phyloP scores from a whole-genome alignment of 2,113 vertebrate genomes.

The Caranx melampygus region DNA sequence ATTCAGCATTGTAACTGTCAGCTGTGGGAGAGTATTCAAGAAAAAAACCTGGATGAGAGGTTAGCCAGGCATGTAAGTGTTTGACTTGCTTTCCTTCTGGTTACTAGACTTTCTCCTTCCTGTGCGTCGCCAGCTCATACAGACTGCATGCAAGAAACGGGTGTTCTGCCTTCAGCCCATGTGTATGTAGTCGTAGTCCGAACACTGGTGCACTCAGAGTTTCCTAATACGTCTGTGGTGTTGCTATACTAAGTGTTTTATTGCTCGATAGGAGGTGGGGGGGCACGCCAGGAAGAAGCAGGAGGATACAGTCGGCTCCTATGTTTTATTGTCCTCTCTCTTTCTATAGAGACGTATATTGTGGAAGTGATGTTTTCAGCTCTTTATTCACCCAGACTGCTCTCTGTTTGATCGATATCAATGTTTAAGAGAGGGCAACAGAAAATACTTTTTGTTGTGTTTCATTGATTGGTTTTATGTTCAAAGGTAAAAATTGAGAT shows the following conservation, averaged over 20 bases:
- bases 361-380: neutral
- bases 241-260: conserved; percentile 8
- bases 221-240: neutral
- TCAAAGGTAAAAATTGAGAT: neutral
- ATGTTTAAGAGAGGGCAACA: neutral
- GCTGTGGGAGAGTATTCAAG: conserved; percentile 9
- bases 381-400: neutral
- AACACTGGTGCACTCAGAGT: neutral
- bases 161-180: neutral
- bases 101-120: neutral
- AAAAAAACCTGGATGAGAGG: conserved; percentile 4
- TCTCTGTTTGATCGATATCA: neutral
- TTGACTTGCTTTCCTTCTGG: neutral
- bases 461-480: neutral
- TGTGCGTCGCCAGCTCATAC: neutral
- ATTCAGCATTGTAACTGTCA: conserved; percentile 10
- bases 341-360: neutral
- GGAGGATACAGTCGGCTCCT: neutral
- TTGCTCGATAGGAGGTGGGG: conserved; percentile 3
- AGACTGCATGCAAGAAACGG: neutral
- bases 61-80: conserved; percentile 6
- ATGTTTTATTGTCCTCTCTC: neutral
- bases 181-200: neutral
- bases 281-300: neutral
- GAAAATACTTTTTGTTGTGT: neutral